Evolutionary conservation across 2,888 invertebrate species (phyloP), one percentile per base, ranked within the genome.

Genomic region (Malacosoma neustria): DNA sequence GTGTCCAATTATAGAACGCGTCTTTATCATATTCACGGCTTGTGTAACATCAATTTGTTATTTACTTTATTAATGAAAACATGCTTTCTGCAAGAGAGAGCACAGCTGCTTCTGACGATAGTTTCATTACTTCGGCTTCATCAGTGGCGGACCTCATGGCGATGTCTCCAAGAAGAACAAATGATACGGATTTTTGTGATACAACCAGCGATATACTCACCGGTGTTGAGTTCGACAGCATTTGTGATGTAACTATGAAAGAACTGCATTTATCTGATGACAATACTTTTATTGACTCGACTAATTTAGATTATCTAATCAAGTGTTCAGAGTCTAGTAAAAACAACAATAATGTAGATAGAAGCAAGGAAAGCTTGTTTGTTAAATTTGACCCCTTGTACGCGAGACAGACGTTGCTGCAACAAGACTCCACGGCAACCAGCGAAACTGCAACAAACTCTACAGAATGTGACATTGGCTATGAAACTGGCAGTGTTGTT

Each of bases 351-450:
- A 51, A 60, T 22, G 57, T 77, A 41, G 82, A 82, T 51, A 63
- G 74, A 39, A 65, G 79, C 41, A 88, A 90, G 41, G 89, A 91
- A 59, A 92, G 92, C 37, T 75, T 92, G 33, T 91, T 90, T 70
- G 88, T 91, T 6, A 92, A 88, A 49, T 90, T 89, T 52, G 90
- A 90, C 57, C 89, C 89, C 2, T 53, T 89, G 14, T 82, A 81
- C 55, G 70, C 82, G 5, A 58, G 58, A 32, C 60, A 65, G 33
- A 65, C 61, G 38, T 45, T 57, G 14, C 58, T 61, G 33, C 54
- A 54, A 34, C 41, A 54, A 3, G 54, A 46, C 37, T 51, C 57
- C 35, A 37, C 3, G 6, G 6, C 49, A 11, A 51, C 57, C 31
- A 54, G 61, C 33, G 68, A 65, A 30, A 62, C 67, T 11, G 48